Base-by-base conservation (phyloP, 2,797 vertebrate species). In the Sebastolobus altivelis region DNA sequence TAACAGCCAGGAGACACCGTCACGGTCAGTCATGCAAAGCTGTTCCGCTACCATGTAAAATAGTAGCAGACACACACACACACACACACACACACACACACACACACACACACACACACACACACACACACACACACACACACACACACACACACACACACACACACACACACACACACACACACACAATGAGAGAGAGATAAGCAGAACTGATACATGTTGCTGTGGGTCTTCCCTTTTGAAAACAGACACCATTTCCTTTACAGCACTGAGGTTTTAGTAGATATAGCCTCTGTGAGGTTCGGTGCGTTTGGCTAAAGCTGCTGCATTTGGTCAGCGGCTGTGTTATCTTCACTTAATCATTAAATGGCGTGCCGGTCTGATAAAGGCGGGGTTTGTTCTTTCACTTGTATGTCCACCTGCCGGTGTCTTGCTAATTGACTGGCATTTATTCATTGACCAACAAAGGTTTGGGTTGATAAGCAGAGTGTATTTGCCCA, bases 11-110 rank as follows among this genome's bases (percentile, higher is more conserved):
- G 89, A 91, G 86, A 92, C 88, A 92, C 82, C 81, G 80, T 79
- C 83, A 81, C 37, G 31, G 88, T 82, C 82, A 78, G 80, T 78
- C 87, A 94, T 94, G 94, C 94, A 95, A 94, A 96, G 62, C 79
- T 86, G 82, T 83, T 89, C 90, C 77, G 55, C 85, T 95, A 93
- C 22, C 82, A 95, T 93, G 93, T 92, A 96, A 49, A 96, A 96
- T 94, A 56, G 35, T 14, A 37, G 25, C 35, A 69, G 20, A 54
- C 5, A 67, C 7, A 58, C 9, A 60, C 52, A 52, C 54, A 62
- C 27, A 67, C 14, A 59, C n/a, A 65, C 6, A 62, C 12, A 56
- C 54, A 54, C 7, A 65, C 5, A 33, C 25, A 65, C 6, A 62
- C 12, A 56, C 54, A 54, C 7, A 65, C 5, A 33, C 25, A 65